Base-by-base conservation (phyloP, 2,113 vertebrate species). In the Parus major region DNA sequence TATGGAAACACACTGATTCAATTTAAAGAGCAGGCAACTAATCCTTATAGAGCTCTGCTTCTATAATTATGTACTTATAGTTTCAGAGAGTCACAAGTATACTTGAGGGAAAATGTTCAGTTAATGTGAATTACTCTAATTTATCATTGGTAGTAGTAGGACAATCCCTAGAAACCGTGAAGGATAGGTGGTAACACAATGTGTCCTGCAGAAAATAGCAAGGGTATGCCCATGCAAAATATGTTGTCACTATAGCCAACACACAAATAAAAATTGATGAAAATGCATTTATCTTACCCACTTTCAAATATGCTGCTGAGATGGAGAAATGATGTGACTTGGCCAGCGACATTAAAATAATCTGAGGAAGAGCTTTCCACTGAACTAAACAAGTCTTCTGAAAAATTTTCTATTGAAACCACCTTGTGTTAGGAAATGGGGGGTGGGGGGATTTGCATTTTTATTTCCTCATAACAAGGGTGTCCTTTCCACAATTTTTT, bases 41-140 rank as follows among this genome's bases (percentile, higher is more conserved):
- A 92, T 90, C 70, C 56, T 82, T 42, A 35, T 44, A 68, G 60
- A 63, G 22, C 31, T 76, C 22, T 82, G n/a, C 28, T 93, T 87
- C 82, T 72, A 20, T 79, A 71, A 89, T 91, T 93, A 71, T 52
- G 15, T 64, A 42, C 57, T 78, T 78, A 71, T 3, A 71, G 72
- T 81, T 96, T 63, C 88, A n/a, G 80, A 93, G 90, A 96, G 87
- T 75, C 42, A 44, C 27, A 78, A 78, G 64, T 39, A 80, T 90
- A 56, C 53, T 53, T 68, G 56, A 27, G 57, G 49, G 39, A 97
- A 91, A 94, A 81, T 19, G 8, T 75, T 88, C 49, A 28, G 8
- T 70, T 94, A 66, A 39, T 57, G 13, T 64, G 41, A 91, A 49
- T 88, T 75, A 88, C 6, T 68, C 33, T 88, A 46, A 90, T 90